phyloP scores from a whole-genome alignment of 2,888 invertebrate species.

The Papilio protenor region DNA sequence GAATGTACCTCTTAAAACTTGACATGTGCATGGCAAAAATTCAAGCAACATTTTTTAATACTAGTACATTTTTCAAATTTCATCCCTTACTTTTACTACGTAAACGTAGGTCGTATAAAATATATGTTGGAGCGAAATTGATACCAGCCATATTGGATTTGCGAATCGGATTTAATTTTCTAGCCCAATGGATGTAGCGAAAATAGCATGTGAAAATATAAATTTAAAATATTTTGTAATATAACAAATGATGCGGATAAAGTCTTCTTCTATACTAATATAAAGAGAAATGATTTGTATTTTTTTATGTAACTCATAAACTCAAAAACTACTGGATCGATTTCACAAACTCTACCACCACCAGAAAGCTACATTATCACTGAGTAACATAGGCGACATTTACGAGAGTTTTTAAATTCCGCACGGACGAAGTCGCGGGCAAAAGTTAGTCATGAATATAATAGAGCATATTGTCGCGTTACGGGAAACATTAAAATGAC shows the following conservation, averaged over 20 bases:
- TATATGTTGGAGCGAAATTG: slow-evolving; percentile 18
- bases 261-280: neutral
- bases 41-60: neutral
- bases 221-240: neutral
- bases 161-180: slow-evolving; percentile 24
- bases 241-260: no score
- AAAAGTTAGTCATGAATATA: neutral
- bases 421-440: no score
- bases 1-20: neutral
- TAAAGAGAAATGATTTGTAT: neutral
- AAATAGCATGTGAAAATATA: neutral
- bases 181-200: slow-evolving; percentile 17
- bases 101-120: slow-evolving; percentile 12
- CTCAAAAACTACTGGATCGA: no score
- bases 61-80: neutral
- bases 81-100: neutral
- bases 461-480: slow-evolving; percentile 14
- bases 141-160: slow-evolving; percentile 27
- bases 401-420: no score
- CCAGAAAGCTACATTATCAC: no score
- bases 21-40: neutral
- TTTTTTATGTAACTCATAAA: neutral
- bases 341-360: no score
- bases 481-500: slow-evolving; percentile 25
- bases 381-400: no score